Evolutionary conservation across 2,888 invertebrate species (phyloP).

Genomic region (Leptothorax acervorum): DNA sequence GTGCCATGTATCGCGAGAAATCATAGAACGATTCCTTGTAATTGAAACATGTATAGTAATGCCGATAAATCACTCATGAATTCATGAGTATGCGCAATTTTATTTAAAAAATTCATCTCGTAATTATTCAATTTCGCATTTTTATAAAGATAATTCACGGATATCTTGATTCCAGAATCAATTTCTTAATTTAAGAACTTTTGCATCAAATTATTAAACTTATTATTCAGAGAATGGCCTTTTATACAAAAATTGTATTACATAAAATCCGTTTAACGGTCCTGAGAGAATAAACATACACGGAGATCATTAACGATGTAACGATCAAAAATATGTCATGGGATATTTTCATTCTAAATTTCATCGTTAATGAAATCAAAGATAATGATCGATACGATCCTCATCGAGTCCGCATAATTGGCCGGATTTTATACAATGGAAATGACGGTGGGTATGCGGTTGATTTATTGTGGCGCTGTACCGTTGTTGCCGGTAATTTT

Average conservation of each 20-base stretch:
- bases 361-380: constrained; percentile 56
- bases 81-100: neutral
- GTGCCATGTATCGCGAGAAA: neutral
- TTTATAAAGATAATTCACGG: neutral
- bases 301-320: constrained; percentile 34
- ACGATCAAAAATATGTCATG: constrained; percentile 52
- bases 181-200: neutral
- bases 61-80: neutral
- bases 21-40: neutral
- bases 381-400: constrained; percentile 55
- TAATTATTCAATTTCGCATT: neutral
- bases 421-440: constrained; percentile 60
- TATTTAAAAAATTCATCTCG: neutral
- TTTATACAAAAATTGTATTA: neutral
- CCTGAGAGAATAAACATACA: constrained; percentile 15
- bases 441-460: constrained; percentile 62
- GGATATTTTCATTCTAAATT: constrained; percentile 51
- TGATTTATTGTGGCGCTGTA: constrained; percentile 80
- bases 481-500: constrained; percentile 81
- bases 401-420: constrained; percentile 65
- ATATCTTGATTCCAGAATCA: constrained; percentile 6
- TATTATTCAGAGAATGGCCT: neutral
- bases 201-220: neutral
- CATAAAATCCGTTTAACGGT: neutral
- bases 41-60: neutral